Evolutionary conservation across 2,888 invertebrate genomes (phyloP), one percentile per base, ranked within the genome.

Genomic region (Epiblema foenella): DNA sequence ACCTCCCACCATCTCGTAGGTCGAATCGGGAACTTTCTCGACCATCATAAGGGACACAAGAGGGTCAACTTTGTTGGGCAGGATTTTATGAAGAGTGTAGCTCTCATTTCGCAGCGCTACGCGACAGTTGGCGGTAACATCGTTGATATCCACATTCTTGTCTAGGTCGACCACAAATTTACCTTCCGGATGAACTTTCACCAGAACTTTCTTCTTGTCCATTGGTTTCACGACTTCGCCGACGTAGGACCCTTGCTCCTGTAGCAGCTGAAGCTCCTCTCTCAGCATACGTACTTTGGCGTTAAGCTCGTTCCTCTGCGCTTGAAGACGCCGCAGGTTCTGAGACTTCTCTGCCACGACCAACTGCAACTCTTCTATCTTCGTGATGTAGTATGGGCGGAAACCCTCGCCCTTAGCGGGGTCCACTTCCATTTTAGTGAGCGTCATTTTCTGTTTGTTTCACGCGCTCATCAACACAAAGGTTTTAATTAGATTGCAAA

Each of bases 21-120:
- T 99, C 0, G 99, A 99, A 89, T 99, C 99, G 0, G 99, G 99
- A 2, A 99, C 99, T 90, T 99, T 99, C 88, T 99, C 99, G 0
- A 99, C 99, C 99, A 99, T 99, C 99, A 99, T 99, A 74, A 99
- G 95, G 0, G 99, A 99, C 0, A 99, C 99, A 72, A 99, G 94
- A 0, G 99, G 99, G 94, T 99, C 99, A 2, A 99, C 99, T 85
- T 99, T 99, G 90, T 99, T 99, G 0, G 99, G 99, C 29, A 99
- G 94, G 78, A 99, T 99, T 94, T 99, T 99, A 88, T 99, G 99
- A 52, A 99, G 94, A 0, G 99, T 99, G 85, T 99, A 99, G 88
- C 99, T 99, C 90, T 99, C 99, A 86, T 99, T 99, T 68, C 99
- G 96, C 49, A 99, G 94, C 9, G 99, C 99, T 20, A 99, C 99